phyloP scores from a whole-genome alignment of 1,140 invertebrate species.

The Planococcus citri region DNA sequence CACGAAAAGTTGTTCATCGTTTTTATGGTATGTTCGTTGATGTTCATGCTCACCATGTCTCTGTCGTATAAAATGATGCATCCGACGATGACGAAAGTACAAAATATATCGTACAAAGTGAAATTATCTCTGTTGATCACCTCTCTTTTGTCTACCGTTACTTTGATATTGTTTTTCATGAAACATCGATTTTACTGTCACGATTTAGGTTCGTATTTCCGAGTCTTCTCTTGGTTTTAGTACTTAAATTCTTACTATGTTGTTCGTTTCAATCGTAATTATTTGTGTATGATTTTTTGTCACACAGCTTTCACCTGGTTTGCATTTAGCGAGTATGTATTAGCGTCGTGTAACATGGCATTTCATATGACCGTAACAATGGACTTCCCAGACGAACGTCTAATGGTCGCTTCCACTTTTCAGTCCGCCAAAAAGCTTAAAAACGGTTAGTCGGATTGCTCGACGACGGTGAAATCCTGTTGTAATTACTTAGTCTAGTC shows the following conservation, averaged over 20 bases:
- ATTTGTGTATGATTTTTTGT: conserved; percentile 17
- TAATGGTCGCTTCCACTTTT: conserved; percentile 46
- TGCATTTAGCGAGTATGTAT: conserved; percentile 79
- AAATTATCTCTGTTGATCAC: conserved; percentile 61
- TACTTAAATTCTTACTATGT: not conserved
- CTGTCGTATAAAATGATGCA: conserved; percentile 35
- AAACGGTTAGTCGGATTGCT: not conserved
- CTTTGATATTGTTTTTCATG: conserved; percentile 71
- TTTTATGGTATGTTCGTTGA: conserved; percentile 76
- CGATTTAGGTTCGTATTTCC: conserved; percentile 63
- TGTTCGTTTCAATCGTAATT: not conserved
- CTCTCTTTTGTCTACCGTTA: conserved; percentile 62
- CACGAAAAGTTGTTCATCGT: conserved; percentile 86
- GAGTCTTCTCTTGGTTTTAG: not conserved
- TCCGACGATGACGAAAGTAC: conserved; percentile 33
- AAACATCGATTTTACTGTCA: conserved; percentile 76
- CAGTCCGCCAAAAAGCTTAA: not conserved
- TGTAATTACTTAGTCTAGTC: conserved; percentile 16
- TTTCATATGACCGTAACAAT: conserved; percentile 76
- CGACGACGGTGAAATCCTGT: not conserved
- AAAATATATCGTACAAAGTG: conserved; percentile 43
- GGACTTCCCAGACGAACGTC: conserved; percentile 68
- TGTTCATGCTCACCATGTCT: conserved; percentile 65
- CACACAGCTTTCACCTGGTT: conserved; percentile 83
- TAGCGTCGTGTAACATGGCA: conserved; percentile 79